Base-by-base conservation (phyloP, 2,113 vertebrate genomes). In the Cyphomyrus discorhynchus region DNA sequence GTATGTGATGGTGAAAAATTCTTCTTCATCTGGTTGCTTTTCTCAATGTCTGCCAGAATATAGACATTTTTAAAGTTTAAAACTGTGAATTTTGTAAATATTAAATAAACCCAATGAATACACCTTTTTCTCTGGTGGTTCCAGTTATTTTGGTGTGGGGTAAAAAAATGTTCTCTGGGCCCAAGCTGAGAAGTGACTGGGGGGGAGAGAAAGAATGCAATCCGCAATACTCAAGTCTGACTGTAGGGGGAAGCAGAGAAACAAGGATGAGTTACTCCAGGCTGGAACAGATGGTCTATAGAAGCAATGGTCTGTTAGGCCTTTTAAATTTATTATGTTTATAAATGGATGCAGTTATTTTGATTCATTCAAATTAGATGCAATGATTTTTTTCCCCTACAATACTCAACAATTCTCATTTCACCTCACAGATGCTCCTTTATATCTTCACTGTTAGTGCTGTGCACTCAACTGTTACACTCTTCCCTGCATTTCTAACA, bases 41-140 rank as follows among this genome's bases (percentile, higher is more conserved):
- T 86, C 24, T 31, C 47, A 86, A 13, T 8, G 10, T 86, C 42
- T 13, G 3, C 9, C 21, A 53, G n/a, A 47, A 50, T 52, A 50
- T 24, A 24, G n/a, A 87, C 27, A 87, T 35, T 53, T 87, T 87
- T 17, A 80, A 80, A 80, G 35, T 80, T 80, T 84, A 56, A 52
- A 35, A 39, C 85, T 87, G 85, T 87, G 85, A 87, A 87, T 87
- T 87, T 87, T 87, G 50, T 87, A 87, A n/a, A 35, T 35, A 56
- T 87, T 15, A 56, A 87, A 53, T 87, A 87, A 87, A 87, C 31
- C 9, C 11, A 31, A 15, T n/a, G 9, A 31, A 8, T 45, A 86
- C 45, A 52, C 13, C 2, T 56, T 87, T 86, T 53, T 21, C n/a
- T 31, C 6, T 53, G 24, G 27, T 39, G 35, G 15, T 27, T 56